Evolutionary conservation across 2,113 vertebrate species (phyloP).

Genomic region (Corythaixoides concolor): DNA sequence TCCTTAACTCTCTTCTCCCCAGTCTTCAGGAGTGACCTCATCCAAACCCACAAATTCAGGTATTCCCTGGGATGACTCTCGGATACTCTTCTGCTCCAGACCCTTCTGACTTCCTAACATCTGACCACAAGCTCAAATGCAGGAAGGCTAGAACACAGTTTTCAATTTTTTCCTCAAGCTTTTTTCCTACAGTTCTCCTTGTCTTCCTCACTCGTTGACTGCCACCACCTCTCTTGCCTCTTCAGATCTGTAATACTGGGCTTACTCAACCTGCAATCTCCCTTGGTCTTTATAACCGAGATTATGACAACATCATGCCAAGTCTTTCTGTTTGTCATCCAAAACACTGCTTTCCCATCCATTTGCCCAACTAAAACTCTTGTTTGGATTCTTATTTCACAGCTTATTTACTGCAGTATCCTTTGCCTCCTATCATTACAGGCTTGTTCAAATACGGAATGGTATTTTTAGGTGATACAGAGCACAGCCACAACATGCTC

Average conservation of each 20-base stretch:
- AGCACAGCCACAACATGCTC: background rate
- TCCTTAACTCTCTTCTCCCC: background rate
- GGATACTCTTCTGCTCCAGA: background rate
- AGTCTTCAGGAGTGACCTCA: background rate
- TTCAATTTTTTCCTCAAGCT: background rate
- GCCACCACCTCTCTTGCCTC: background rate
- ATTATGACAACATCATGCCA: background rate
- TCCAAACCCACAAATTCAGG: background rate
- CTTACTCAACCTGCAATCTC: background rate
- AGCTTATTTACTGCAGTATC: background rate
- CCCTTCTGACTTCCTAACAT: background rate
- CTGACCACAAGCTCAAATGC: background rate
- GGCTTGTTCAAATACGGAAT: background rate
- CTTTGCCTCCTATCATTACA: background rate
- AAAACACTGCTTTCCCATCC: background rate
- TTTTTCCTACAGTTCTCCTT: background rate
- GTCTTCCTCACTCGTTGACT: background rate
- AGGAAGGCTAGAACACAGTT: background rate
- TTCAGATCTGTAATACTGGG: background rate
- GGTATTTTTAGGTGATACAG: background rate
- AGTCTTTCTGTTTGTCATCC: background rate
- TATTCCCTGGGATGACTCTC: background rate
- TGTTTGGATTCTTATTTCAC: background rate
- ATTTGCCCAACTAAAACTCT: background rate
- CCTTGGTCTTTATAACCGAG: background rate